Conservation (phyloP, 2,888 invertebrate species). For the Sympetrum striolatum region DNA sequence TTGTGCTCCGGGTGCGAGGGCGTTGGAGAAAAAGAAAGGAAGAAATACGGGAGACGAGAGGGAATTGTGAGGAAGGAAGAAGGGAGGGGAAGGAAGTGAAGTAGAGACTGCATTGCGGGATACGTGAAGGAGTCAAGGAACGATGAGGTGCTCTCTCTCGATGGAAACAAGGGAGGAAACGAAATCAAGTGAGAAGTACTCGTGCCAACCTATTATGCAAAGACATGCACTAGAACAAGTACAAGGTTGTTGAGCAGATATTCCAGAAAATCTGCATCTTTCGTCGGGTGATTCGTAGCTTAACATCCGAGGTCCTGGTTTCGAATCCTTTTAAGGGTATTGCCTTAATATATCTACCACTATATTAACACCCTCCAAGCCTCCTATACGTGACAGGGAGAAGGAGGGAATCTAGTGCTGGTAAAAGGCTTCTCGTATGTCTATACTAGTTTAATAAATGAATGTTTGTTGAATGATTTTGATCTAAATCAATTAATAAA, state of each 20-base stretch:
- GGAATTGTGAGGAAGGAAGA: neutral
- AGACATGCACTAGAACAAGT: neutral
- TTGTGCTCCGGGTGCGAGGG: neutral
- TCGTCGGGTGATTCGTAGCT: no score
- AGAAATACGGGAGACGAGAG: neutral
- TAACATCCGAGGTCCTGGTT: no score
- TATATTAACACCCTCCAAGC: no score
- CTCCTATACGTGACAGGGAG: no score
- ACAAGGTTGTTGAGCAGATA: neutral
- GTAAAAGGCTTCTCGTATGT: no score
- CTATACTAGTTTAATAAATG: no score
- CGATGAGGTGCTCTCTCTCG: neutral
- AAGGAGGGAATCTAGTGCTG: no score
- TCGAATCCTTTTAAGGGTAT: no score
- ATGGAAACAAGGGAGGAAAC: neutral
- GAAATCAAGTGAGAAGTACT: neutral
- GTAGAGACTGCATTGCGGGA: constrained; percentile 30
- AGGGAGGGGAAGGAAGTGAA: neutral
- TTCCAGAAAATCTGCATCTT: no score
- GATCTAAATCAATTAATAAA: no score
- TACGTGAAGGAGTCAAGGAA: neutral
- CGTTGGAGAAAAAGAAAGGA: neutral
- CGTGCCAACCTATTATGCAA: neutral
- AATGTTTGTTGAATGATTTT: no score
- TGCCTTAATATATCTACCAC: no score